Evolutionary conservation across 2,113 vertebrate species (phyloP).

Genomic region (Eclectus roratus): DNA sequence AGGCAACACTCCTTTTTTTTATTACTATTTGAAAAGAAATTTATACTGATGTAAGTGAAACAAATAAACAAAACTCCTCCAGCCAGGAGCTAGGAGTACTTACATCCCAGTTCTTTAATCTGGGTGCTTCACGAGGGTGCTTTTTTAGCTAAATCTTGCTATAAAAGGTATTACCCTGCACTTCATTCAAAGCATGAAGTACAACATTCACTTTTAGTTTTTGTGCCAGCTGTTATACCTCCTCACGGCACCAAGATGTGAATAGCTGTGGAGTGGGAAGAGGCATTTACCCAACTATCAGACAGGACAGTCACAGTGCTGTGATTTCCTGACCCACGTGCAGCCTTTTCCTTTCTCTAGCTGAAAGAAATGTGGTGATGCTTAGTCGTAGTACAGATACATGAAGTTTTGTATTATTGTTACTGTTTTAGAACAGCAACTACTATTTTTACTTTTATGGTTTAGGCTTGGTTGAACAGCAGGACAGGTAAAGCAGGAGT

Average conservation of each 20-base stretch:
- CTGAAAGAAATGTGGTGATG: not conserved
- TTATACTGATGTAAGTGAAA: not conserved
- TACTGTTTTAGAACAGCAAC: not conserved
- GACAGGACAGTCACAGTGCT: not conserved
- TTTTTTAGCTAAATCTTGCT: not conserved
- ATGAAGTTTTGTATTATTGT: not conserved
- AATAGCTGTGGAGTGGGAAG: not conserved
- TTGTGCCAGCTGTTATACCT: not conserved
- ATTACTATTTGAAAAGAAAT: not conserved
- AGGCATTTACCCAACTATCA: not conserved
- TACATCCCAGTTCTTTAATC: not conserved
- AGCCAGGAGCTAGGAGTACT: not conserved
- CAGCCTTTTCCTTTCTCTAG: not conserved
- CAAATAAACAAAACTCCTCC: not conserved
- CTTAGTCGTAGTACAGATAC: not conserved
- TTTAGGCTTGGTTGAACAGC: not conserved
- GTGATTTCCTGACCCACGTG: not conserved
- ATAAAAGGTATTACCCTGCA: not conserved
- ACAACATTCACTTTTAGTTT: not conserved
- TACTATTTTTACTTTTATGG: not conserved
- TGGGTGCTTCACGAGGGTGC: not conserved
- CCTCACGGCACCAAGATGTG: accelerated
- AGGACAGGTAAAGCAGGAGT: not conserved
- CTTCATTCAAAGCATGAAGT: not conserved
- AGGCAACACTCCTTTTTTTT: not conserved